Evolutionary conservation across 1,140 invertebrate genomes (phyloP), one percentile per base, ranked within the genome.

Genomic region (Lordiphosa stackelbergi): DNA sequence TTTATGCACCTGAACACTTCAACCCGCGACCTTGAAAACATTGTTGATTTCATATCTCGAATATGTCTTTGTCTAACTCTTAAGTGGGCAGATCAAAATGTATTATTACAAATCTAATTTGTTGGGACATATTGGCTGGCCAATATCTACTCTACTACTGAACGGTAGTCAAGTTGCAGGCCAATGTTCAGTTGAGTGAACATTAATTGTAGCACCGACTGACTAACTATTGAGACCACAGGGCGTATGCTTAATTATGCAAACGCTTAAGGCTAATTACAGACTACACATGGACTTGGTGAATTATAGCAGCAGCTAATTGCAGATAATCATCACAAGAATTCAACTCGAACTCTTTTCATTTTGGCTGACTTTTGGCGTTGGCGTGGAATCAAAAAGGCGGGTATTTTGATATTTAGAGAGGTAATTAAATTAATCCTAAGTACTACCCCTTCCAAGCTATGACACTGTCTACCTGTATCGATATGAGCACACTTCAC

Each of bases 181-280:
- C 61, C 56, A 75, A 55, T 58, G 61, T 54, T 54, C 47, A 61
- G 49, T 58, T 49, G 48, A 77, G 49, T 51, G 36, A 70, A 47
- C 40, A 55, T 37, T 74, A 74, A 79, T 83, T 68, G 63, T 31
- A 41, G 10, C 64, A 49, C 12, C 13, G 6, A 34, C 53, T 16
- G 13, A 55, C n/a, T 37, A 64, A 52, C 55, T 71, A 64, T 65
- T 52, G 53, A 46, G 63, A 57, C 4, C 56, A 73, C 77, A 81
- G 72, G 77, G 77, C 78, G 77, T 81, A 84, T 77, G 72, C 77
- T 81, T 81, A 83, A 81, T 81, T 81, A 81, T 83, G 72, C 68
- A 69, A 83, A 75, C 77, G 56, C 71, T 79, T 64, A 57, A 48
- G 43, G 43, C 36, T 81, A 81, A 81, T 81, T 81, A 71, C 53